phyloP scores from a whole-genome alignment of 2,888 invertebrate species.

The Labia minor region DNA sequence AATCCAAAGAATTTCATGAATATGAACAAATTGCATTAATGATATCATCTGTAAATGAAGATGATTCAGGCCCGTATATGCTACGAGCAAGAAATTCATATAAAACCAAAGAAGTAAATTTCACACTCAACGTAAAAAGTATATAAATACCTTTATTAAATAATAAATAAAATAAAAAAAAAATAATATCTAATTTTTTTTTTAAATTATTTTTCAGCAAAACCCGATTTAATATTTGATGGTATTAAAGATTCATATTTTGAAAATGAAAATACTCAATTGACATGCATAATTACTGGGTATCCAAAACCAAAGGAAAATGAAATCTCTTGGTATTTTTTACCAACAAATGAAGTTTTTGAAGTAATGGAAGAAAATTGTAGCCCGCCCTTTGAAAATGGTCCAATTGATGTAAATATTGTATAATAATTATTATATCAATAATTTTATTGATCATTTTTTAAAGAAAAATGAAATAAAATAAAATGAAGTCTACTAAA shows the following conservation, averaged over 20 bases:
- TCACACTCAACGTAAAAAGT: neutral
- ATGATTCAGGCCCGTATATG: neutral
- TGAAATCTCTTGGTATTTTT: neutral
- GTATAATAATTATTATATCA: neutral
- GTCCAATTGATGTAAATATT: neutral
- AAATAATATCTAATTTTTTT: too few relatives aligned
- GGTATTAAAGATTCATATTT: neutral
- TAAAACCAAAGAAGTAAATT: neutral
- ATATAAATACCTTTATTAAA: too few relatives aligned
- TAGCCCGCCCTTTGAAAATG: neutral
- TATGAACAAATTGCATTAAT: neutral
- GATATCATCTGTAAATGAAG: neutral
- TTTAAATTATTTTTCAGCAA: too few relatives aligned
- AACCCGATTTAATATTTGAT: neutral
- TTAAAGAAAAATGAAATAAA: too few relatives aligned
- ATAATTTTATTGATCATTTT: too few relatives aligned
- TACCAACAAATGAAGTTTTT: neutral
- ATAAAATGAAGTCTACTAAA: too few relatives aligned
- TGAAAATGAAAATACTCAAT: neutral
- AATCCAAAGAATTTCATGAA: neutral
- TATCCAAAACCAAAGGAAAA: neutral
- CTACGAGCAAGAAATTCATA: neutral
- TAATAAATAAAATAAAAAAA: too few relatives aligned
- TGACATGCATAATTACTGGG: neutral
- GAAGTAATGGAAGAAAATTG: neutral